Conservation (phyloP, 2,888 invertebrate genomes). For the Trachelus tabidus region DNA sequence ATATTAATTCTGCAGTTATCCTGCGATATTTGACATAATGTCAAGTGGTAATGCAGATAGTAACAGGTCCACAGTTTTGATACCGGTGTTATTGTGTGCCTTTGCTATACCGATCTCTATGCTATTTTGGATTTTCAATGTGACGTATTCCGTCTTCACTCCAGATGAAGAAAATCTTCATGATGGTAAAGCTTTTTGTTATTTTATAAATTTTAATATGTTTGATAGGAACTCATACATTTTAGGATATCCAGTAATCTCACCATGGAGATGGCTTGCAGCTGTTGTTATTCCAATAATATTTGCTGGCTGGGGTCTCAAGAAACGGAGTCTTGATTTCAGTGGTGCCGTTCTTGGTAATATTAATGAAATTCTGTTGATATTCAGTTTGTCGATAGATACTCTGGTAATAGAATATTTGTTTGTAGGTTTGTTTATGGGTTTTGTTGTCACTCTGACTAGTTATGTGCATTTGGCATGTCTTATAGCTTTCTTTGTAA, state of each 20-base stretch:
- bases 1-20: background rate
- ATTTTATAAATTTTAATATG: conserved; percentile 15
- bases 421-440: conserved; percentile 74
- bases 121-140: conserved; percentile 80
- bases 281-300: conserved; percentile 75
- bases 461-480: conserved; percentile 81
- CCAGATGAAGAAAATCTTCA: conserved; percentile 68
- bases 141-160: conserved; percentile 74
- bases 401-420: background rate
- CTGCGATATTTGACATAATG: conserved; percentile 18
- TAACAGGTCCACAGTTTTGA: conserved; percentile 52
- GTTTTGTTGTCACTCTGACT: conserved; percentile 81
- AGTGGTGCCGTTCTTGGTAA: conserved; percentile 76
- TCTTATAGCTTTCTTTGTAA: conserved; percentile 81
- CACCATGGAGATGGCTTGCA: conserved; percentile 76
- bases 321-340: conserved; percentile 74
- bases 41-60: conserved; percentile 9
- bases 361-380: background rate
- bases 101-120: conserved; percentile 81
- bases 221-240: conserved; percentile 33
- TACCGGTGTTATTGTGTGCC: conserved; percentile 75
- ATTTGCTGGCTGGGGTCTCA: conserved; percentile 76
- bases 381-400: background rate
- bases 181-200: conserved; percentile 41
- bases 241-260: conserved; percentile 72